Evolutionary conservation across 2,113 vertebrate species (phyloP).

Genomic region (Pelobates fuscus): DNA sequence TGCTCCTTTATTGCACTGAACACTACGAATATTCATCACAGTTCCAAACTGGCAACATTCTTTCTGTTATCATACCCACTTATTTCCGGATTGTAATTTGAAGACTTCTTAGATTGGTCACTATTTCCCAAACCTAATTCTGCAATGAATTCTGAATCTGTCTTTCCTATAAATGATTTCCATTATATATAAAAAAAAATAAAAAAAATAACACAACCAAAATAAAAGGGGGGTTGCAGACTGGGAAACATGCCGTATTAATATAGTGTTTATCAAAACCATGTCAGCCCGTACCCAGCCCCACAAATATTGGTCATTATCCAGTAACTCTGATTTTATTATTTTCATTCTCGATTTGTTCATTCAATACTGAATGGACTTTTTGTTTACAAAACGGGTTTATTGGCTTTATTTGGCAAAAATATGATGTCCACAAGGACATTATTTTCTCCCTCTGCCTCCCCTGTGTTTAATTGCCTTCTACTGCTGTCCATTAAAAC

Average conservation of each 20-base stretch:
- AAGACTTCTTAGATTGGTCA: slow-evolving; percentile 11
- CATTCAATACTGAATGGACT: slow-evolving; percentile 28
- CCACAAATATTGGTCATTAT: slow-evolving; percentile 39
- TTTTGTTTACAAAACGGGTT: slow-evolving; percentile 45
- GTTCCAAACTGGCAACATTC: slow-evolving; percentile 13
- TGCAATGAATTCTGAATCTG: slow-evolving; percentile 36
- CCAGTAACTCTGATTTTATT: slow-evolving; percentile 26
- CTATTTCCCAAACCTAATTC: slow-evolving; percentile 17
- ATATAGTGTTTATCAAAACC: slow-evolving; percentile 44
- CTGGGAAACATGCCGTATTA: slow-evolving; percentile 35
- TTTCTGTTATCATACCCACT: not conserved
- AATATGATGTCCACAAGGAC: not conserved
- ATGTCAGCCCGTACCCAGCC: slow-evolving; percentile 19
- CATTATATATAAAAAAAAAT: not conserved
- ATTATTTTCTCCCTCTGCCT: not conserved
- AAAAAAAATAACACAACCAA: not conserved
- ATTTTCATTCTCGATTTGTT: slow-evolving; percentile 40
- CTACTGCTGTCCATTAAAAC: not conserved
- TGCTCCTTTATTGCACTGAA: slow-evolving; percentile 11
- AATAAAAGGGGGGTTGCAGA: not conserved
- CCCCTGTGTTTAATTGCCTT: slow-evolving; percentile 34
- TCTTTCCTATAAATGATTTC: slow-evolving; percentile 23
- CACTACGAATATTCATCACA: slow-evolving; percentile 32
- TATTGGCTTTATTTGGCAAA: slow-evolving; percentile 43
- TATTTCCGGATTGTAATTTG: slow-evolving; percentile 27